Conservation (phyloP, 2,113 vertebrate species). For the Lepus timidus region DNA sequence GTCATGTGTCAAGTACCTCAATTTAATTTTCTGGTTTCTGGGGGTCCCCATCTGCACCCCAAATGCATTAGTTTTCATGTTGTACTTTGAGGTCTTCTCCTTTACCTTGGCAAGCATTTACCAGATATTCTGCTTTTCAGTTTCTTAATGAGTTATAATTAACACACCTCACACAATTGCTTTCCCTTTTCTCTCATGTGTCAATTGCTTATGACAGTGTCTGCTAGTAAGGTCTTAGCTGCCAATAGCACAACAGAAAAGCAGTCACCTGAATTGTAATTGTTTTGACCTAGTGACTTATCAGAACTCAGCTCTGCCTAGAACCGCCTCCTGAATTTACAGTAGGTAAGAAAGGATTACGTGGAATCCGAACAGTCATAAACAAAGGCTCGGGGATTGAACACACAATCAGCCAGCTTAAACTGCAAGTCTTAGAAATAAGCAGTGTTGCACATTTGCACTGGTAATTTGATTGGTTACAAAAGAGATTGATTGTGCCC, state of each 20-base stretch:
- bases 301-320: conserved; percentile 29
- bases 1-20: background rate
- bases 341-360: background rate
- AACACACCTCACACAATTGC: background rate
- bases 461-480: background rate
- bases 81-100: background rate
- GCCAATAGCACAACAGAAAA: background rate
- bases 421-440: rapidly evolving
- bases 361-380: background rate
- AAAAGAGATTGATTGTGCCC: background rate
- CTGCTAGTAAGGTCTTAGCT: background rate
- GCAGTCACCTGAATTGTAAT: background rate
- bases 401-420: background rate
- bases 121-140: background rate
- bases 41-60: rapidly evolving
- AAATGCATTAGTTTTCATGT: background rate
- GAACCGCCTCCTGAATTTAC: background rate
- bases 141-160: background rate
- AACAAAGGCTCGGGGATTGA: background rate
- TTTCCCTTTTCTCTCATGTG: background rate
- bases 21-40: background rate
- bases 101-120: background rate
- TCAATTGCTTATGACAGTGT: background rate
- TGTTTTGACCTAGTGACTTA: background rate
- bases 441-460: background rate